Conservation (phyloP, 2,113 vertebrate genomes). For the Campylorhamphus procurvoides region DNA sequence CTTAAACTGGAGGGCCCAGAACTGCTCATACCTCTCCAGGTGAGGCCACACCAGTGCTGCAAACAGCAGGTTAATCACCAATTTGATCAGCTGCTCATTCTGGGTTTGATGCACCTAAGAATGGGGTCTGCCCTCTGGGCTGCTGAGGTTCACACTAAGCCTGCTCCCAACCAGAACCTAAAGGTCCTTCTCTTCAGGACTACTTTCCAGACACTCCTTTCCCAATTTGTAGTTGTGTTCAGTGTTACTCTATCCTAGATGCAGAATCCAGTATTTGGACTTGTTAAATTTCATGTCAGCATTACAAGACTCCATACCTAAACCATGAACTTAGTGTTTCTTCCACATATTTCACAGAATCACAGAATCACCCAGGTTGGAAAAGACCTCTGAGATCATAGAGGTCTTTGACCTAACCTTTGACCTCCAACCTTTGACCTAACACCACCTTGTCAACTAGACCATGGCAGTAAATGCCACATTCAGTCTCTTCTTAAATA, state of each 20-base stretch:
- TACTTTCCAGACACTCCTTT: neutral
- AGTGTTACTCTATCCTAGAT: fast-evolving
- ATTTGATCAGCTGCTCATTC: fast-evolving
- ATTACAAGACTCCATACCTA: neutral
- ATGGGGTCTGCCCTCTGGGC: neutral
- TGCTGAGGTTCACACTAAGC: neutral
- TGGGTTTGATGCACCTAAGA: neutral
- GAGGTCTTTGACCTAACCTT: too few species aligned
- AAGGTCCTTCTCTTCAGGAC: neutral
- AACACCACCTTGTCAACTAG: too few species aligned
- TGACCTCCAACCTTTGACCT: too few species aligned
- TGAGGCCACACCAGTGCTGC: fast-evolving
- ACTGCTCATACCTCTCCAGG: neutral
- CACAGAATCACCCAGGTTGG: too few species aligned
- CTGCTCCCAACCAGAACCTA: neutral
- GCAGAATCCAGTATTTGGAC: neutral
- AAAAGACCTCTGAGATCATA: too few species aligned
- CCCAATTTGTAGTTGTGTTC: fast-evolving
- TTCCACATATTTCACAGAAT: neutral
- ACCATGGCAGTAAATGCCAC: too few species aligned
- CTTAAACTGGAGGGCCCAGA: neutral
- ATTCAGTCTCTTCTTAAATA: too few species aligned
- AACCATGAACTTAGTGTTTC: neutral
- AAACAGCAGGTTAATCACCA: neutral
- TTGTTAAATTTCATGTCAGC: neutral